Conservation (phyloP, 2,888 invertebrate species). For the Bimastos eiseni region DNA sequence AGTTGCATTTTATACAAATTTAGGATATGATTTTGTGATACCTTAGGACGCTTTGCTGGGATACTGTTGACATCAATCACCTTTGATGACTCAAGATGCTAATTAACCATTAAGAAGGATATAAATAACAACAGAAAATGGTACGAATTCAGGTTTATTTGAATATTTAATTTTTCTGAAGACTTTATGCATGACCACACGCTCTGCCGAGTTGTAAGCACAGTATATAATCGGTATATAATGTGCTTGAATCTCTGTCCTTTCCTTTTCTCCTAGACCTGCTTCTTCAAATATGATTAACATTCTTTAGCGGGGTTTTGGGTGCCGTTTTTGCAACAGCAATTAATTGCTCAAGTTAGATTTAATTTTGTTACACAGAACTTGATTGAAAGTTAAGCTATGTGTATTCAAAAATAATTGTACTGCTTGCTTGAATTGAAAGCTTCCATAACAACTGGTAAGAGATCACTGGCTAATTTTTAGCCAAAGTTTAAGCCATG, state of each 20-base stretch:
- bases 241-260: neutral
- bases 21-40: neutral
- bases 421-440: neutral
- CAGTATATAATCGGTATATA: no score
- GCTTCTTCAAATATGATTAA: neutral
- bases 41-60: neutral
- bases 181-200: neutral
- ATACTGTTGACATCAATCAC: neutral
- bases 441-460: neutral
- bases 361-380: neutral
- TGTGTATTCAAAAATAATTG: neutral
- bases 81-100: neutral
- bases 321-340: neutral
- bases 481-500: neutral
- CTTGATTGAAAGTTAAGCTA: neutral
- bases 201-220: no score
- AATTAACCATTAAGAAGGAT: neutral
- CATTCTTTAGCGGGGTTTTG: neutral
- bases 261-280: neutral
- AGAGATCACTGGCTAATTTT: no score
- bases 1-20: neutral
- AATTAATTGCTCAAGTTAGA: neutral
- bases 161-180: neutral
- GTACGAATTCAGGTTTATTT: neutral
- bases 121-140: neutral